phyloP scores from a whole-genome alignment of 2,113 vertebrate species.

The Macaca fascicularis region DNA sequence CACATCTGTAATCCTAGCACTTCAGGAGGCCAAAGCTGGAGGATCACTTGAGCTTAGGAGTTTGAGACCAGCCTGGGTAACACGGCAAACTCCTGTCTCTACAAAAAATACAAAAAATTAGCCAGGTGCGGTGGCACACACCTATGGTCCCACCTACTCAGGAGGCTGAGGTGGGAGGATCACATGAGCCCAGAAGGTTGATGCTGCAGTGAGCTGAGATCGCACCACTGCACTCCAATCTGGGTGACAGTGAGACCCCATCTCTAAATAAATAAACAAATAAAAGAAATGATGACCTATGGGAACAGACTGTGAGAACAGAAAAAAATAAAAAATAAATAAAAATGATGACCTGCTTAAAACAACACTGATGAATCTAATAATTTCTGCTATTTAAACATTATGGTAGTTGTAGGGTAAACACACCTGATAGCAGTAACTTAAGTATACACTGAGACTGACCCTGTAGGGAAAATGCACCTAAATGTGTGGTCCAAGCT shows the following conservation, averaged over 20 bases:
- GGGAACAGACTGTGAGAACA: too few relatives aligned
- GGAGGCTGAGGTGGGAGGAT: not conserved
- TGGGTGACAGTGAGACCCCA: not conserved
- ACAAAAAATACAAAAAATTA: not conserved
- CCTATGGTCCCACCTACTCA: not conserved
- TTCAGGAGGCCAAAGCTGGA: not conserved
- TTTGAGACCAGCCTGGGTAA: not conserved
- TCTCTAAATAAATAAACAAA: not conserved
- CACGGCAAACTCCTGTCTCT: not conserved
- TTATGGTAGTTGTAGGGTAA: not conserved
- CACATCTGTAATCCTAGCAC: not conserved
- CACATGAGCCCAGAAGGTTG: not conserved
- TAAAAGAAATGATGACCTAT: not conserved
- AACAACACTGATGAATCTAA: not conserved
- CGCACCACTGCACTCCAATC: not conserved
- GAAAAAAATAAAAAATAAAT: not conserved
- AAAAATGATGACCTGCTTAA: not conserved
- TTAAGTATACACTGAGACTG: too few relatives aligned
- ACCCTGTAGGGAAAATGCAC: too few relatives aligned
- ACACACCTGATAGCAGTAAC: too few relatives aligned
- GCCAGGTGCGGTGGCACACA: not conserved
- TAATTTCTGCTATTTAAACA: constrained; percentile 22
- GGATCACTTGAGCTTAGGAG: not conserved
- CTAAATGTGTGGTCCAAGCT: too few relatives aligned
- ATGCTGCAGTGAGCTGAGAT: not conserved